These are phyloP conservation scores for Taxidea taxus DNA, from an alignment of 2,113 vertebrate genomes.

Conservation along the genomic window DNA sequence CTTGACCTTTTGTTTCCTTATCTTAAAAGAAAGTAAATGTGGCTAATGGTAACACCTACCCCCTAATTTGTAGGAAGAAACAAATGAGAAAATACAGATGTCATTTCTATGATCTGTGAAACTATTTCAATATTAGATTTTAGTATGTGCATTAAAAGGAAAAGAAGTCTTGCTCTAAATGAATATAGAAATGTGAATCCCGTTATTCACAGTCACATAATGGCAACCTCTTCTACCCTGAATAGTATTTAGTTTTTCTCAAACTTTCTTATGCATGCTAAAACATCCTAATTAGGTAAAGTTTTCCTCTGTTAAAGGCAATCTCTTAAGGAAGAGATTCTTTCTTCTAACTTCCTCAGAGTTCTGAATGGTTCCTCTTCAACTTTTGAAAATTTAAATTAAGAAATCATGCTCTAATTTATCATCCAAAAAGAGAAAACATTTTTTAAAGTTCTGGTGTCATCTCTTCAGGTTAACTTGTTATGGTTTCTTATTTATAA, in stretches of 20 bases:
- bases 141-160: not conserved
- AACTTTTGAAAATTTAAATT: conserved; percentile 20
- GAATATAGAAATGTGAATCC: not conserved
- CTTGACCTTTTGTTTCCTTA: not conserved
- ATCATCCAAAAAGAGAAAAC: not conserved
- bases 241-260: not conserved
- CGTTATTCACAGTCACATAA: not conserved
- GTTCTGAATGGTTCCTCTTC: not conserved
- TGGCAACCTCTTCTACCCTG: not conserved
- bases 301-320: not conserved
- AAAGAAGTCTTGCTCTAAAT: not conserved
- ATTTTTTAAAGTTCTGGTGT: not conserved
- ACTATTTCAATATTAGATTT: not conserved
- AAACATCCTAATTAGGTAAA: not conserved
- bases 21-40: not conserved
- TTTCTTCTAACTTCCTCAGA: not conserved
- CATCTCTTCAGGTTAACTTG: not conserved
- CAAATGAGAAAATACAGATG: not conserved
- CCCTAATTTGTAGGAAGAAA: not conserved
- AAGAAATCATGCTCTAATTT: not conserved
- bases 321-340: not conserved
- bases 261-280: not conserved
- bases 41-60: not conserved
- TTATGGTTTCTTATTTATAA: not conserved
- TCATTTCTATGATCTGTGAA: not conserved